These are phyloP conservation scores for Drosophila subquinaria DNA, from an alignment of 2,888 invertebrate genomes.

Conservation along the genomic window DNA sequence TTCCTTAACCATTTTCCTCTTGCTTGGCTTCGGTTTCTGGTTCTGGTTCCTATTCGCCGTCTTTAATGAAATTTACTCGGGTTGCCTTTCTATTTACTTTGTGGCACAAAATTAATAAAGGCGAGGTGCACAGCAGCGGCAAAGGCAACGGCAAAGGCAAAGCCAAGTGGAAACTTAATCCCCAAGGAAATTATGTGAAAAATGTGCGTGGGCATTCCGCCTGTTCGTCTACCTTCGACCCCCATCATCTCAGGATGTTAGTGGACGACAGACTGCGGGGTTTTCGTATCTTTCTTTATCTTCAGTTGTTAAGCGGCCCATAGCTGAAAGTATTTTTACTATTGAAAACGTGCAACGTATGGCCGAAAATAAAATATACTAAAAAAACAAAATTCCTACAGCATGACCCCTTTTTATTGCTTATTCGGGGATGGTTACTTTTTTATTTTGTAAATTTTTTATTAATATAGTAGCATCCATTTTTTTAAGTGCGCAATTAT, in stretches of 20 bases:
- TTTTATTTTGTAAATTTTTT: neutral
- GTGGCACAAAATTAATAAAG: conserved; percentile 74
- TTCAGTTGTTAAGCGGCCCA: conserved; percentile 62
- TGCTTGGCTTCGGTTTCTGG: conserved; percentile 1
- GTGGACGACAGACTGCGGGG: conserved; percentile 3
- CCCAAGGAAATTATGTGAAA: conserved; percentile 78
- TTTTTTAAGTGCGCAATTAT: conserved; percentile 68
- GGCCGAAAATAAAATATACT: conserved; percentile 9
- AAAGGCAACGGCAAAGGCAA: conserved; percentile 36
- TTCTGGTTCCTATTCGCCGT: conserved; percentile 34
- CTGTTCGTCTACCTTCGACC: neutral
- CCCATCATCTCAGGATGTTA: conserved; percentile 19
- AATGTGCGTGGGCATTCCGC: conserved; percentile 65
- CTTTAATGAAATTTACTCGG: conserved; percentile 77
- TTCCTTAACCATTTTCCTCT: conserved; percentile 5
- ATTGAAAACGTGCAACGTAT: conserved; percentile 55
- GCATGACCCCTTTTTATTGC: conserved; percentile 52
- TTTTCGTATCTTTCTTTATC: conserved; percentile 11
- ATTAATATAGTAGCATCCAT: conserved; percentile 23
- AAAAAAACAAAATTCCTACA: conserved; percentile 34
- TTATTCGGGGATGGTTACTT: conserved; percentile 15
- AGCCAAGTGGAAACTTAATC: conserved; percentile 77
- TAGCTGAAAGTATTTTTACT: conserved; percentile 59
- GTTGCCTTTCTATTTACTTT: conserved; percentile 72
- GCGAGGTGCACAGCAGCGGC: conserved; percentile 47